Evolutionary conservation across 2,888 invertebrate genomes (phyloP).

Genomic region (Camptogramma bilineatum): DNA sequence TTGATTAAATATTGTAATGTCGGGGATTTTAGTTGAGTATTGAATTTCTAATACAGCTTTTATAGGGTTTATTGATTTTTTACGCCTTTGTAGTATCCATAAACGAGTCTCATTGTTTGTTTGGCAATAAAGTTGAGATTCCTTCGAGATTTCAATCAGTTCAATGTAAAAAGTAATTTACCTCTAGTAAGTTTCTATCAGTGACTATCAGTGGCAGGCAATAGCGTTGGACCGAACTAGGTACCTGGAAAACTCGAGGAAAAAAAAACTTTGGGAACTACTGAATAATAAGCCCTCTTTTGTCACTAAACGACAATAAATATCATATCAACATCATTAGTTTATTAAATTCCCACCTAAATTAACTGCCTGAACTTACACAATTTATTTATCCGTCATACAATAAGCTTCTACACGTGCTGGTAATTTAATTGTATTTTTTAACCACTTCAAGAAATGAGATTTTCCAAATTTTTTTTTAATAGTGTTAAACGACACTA

Average conservation of each 20-base stretch:
- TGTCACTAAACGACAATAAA: slow-evolving; percentile 11
- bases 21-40: background rate
- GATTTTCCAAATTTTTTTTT: no score
- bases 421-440: background rate
- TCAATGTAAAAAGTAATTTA: no score
- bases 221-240: no score
- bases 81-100: background rate
- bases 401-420: slow-evolving; percentile 10
- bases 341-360: slow-evolving; percentile 56
- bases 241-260: no score
- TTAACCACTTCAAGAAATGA: no score
- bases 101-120: background rate
- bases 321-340: slow-evolving; percentile 34
- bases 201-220: no score
- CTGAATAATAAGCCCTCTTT: background rate
- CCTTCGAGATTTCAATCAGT: no score
- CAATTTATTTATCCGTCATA: slow-evolving; percentile 56
- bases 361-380: slow-evolving; percentile 20
- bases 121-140: no score
- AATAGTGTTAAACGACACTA: no score
- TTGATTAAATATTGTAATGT: slow-evolving; percentile 14
- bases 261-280: no score
- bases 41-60: background rate
- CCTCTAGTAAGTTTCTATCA: no score
- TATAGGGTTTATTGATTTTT: background rate